These are phyloP conservation scores for Mallotus villosus DNA, from an alignment of 2,797 vertebrate genomes.

Conservation along the genomic window DNA sequence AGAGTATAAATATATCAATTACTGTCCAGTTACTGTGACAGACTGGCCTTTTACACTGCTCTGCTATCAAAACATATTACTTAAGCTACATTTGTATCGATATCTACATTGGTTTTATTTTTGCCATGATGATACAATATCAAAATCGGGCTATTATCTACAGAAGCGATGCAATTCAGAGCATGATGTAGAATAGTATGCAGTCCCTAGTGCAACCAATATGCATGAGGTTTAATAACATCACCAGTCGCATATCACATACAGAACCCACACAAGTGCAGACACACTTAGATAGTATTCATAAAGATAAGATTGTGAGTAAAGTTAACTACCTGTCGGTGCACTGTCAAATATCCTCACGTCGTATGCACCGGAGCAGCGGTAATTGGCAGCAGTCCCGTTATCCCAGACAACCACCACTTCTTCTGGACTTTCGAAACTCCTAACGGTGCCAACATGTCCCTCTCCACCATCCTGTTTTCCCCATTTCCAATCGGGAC, in stretches of 20 bases:
- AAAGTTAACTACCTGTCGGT: constrained; percentile 84
- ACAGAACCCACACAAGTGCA: background rate
- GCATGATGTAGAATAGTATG: background rate
- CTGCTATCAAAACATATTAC: too few relatives aligned
- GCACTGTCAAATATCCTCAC: constrained; percentile 96
- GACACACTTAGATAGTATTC: background rate
- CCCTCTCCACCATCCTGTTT: constrained; percentile 99
- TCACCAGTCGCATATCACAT: background rate
- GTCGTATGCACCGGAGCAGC: constrained; percentile 97
- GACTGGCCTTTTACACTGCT: too few relatives aligned
- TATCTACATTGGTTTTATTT: too few relatives aligned
- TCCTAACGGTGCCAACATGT: constrained; percentile 96
- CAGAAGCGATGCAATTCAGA: background rate
- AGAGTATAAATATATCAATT: too few relatives aligned
- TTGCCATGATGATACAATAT: too few relatives aligned
- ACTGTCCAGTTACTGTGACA: too few relatives aligned
- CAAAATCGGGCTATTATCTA: too few relatives aligned
- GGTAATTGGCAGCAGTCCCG: constrained; percentile 97
- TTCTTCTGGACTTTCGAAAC: constrained; percentile 98
- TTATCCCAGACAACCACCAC: constrained; percentile 99
- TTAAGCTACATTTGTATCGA: too few relatives aligned
- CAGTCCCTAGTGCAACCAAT: background rate
- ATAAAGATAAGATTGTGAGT: background rate
- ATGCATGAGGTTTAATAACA: too few relatives aligned
- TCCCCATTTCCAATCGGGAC: constrained; percentile 99